Evolutionary conservation across 1,140 invertebrate species (phyloP).

Genomic region (Forficula auricularia): DNA sequence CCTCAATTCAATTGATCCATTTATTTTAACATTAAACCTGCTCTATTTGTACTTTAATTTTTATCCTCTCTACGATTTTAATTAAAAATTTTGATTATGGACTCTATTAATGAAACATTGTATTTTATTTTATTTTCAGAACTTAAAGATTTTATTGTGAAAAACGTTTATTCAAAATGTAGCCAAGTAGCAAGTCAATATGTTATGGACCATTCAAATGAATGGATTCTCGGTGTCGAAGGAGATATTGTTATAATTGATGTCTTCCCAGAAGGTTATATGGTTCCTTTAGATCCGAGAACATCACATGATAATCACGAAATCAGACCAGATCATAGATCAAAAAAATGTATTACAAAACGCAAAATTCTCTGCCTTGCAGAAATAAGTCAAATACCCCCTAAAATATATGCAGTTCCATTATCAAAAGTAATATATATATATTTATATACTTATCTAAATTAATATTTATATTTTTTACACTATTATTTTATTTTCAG

Average conservation of each 20-base stretch:
- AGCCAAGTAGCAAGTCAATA: slow-evolving; percentile 24
- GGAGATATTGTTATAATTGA: slow-evolving; percentile 28
- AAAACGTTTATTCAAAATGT: slow-evolving; percentile 27
- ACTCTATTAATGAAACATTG: no score
- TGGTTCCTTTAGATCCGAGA: slow-evolving; percentile 19
- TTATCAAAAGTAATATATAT: slow-evolving; percentile 17
- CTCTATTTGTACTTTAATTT: no score
- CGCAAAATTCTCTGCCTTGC: slow-evolving; percentile 29
- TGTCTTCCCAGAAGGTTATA: slow-evolving; percentile 29
- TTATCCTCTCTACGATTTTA: no score
- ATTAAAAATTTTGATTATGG: no score
- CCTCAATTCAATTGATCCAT: no score
- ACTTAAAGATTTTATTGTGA: slow-evolving; percentile 27
- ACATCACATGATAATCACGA: no score
- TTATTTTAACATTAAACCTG: no score
- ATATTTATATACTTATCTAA: neutral
- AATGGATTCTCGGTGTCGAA: slow-evolving; percentile 26
- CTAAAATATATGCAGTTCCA: slow-evolving; percentile 23
- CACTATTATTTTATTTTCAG: slow-evolving; percentile 6
- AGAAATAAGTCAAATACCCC: slow-evolving; percentile 25
- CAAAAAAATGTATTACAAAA: slow-evolving; percentile 6
- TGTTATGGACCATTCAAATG: slow-evolving; percentile 23
- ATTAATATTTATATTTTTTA: slow-evolving; percentile 1
- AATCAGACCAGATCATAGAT: slow-evolving; percentile 19
- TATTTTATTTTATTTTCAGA: slow-evolving; percentile 18